phyloP scores from a whole-genome alignment of 2,113 vertebrate species.

The Apteryx owenii region DNA sequence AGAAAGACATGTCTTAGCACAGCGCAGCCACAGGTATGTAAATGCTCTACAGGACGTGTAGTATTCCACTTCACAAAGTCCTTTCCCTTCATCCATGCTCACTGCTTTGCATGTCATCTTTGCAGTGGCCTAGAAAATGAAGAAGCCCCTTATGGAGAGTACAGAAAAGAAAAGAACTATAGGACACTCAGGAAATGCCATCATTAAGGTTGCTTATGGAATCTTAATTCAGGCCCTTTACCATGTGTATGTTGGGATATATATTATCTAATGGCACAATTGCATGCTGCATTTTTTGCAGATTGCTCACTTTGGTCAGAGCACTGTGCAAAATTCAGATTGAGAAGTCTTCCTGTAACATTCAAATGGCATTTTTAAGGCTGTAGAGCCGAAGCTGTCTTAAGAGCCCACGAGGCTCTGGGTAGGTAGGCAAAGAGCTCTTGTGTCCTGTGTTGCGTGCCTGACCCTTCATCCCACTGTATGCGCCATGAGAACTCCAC shows the following conservation, averaged over 20 bases:
- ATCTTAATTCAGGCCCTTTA: not conserved
- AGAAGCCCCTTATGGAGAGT: too few species aligned
- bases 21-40: not conserved
- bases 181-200: not conserved
- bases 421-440: too few species aligned
- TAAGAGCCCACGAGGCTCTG: too few species aligned
- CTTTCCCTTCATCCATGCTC: not conserved
- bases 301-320: not conserved
- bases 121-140: not conserved
- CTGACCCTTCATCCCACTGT: too few species aligned
- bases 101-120: not conserved
- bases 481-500: too few species aligned
- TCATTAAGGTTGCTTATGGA: not conserved
- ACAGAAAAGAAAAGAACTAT: not conserved
- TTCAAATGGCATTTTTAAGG: not conserved
- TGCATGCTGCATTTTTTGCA: not conserved
- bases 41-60: not conserved
- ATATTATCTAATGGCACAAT: not conserved
- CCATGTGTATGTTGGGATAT: too few species aligned
- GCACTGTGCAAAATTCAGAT: not conserved
- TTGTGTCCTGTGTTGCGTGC: too few species aligned
- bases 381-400: not conserved
- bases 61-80: not conserved
- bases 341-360: not conserved
- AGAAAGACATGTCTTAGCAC: not conserved